Base-by-base conservation (phyloP, 2,113 vertebrate genomes). In the Calidris pugnax region DNA sequence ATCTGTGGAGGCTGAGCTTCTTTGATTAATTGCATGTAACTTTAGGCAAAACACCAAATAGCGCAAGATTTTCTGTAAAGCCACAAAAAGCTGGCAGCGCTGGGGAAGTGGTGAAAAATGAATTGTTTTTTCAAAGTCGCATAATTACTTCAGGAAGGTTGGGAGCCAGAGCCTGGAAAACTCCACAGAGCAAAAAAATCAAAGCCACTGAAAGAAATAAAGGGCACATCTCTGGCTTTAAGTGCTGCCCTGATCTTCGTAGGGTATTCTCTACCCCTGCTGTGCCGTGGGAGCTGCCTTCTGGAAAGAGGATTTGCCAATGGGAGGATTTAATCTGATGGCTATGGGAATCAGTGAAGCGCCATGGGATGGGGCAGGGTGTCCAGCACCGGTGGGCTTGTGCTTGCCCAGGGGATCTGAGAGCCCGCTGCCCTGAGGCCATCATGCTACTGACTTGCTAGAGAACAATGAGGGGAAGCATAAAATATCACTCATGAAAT, bases 71-170 rank as follows among this genome's bases (percentile, higher is more conserved):
- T 84, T 84, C 84, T 78, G 2, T 43, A 72, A 86, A 93, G 85
- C 63, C 72, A 45, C 76, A 66, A 62, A 85, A 83, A 90, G 23
- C 11, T 87, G 84, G 76, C 86, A 75, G 83, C 0, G 18, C 55
- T 28, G 75, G n/a, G 56, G 83, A 81, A 96, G 73, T 51, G 69
- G 41, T 81, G 73, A 92, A 95, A 94, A 94, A 92, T 72, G 39
- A 92, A 96, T 94, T 85, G 86, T 84, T 92, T 92, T 90, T 87
- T 62, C 55, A 27, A 80, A 96, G 86, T 74, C 21, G 1, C 68
- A 10, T 83, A 89, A 84, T 81, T 88, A n/a, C 39, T 90, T 95
- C 22, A 71, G 83, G 41, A 68, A 67, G 33, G 51, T 59, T 64
- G 84, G n/a, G 47, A 87, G 87, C 79, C 87, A 93, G 80, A 80